phyloP scores from a whole-genome alignment of 2,888 invertebrate species.

The Nymphalis c-album region DNA sequence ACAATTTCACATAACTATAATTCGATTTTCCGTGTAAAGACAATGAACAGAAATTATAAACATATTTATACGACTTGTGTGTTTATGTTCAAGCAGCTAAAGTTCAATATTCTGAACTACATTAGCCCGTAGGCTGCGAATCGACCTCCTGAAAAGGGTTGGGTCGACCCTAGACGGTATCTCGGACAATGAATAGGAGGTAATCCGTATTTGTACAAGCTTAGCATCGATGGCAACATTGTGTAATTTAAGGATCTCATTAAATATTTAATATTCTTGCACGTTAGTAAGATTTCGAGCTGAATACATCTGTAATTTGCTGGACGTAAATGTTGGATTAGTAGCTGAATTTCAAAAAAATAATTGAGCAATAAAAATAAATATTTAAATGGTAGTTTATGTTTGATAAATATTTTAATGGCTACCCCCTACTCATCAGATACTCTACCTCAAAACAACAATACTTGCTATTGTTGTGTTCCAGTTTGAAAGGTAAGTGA shows the following conservation, averaged over 20 bases:
- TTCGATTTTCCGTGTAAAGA: conserved; percentile 3
- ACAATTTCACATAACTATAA: not conserved
- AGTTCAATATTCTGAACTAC: not conserved
- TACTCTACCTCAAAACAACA: too few species aligned
- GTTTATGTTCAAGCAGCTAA: not conserved
- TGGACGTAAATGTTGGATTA: not conserved
- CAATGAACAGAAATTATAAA: not conserved
- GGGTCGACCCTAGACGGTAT: conserved; percentile 12
- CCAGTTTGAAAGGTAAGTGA: too few species aligned
- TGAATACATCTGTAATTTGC: not conserved
- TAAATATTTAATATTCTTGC: conserved; percentile 9
- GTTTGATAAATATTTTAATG: too few species aligned
- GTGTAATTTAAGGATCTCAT: conserved; percentile 3
- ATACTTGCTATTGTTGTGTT: too few species aligned
- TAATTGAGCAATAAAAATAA: too few species aligned
- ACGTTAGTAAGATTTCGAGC: not conserved
- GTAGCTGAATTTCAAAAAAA: too few species aligned
- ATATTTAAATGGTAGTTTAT: too few species aligned
- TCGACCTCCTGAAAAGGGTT: conserved; percentile 17
- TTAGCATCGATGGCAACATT: conserved; percentile 12
- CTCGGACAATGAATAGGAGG: conserved; percentile 15
- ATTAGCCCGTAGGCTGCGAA: not conserved
- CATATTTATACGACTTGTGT: not conserved
- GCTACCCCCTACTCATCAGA: too few species aligned
- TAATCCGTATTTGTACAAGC: conserved; percentile 9